Base-by-base conservation (phyloP, 2,888 invertebrate genomes). In the Digitonthophagus gazella region DNA sequence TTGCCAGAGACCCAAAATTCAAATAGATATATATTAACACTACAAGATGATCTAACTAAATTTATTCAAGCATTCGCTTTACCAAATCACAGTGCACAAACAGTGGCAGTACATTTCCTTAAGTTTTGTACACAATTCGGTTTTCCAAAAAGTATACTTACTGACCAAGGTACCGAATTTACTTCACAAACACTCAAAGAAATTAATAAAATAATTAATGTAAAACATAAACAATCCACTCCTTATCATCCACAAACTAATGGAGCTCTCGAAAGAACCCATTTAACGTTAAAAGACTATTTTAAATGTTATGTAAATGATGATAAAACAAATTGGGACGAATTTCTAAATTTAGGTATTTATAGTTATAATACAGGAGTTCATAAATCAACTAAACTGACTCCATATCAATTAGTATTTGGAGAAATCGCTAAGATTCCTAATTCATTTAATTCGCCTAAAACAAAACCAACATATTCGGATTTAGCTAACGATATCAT, bases 1-100 rank as follows among this genome's bases (percentile, higher is more conserved):
- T 66, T 81, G 67, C 73, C 77, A 0, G 44, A 74, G 63, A 77
- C 79, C 0, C 71, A 75, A 66, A 65, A 71, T 14, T 78, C 76
- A 18, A 80, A 79, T 69, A 74, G 74, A 73, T 81, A 73, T 66
- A 76, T 81, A 19, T 64, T 81, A n/a, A 80, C 81, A 0, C 28
- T 79, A 5, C 78, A 79, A 74, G 79, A 81, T 67, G 78, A 80
- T 69, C 69, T 80, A 28, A 78, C 79, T 0, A 80, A 81, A 75
- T 81, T 74, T 70, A 76, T 77, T 15, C 72, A 75, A 71, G 80
- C 80, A 4, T 73, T 72, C 55, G 71, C 79, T 0, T 70, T 81
- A 6, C 75, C 73, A 3, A 78, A 80, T 73, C 76, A 76, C 18
- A 77, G 78, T 73, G 76, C 81, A 1, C 20, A 56, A 55, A 80